Conservation (phyloP, 2,888 invertebrate genomes). For the Gryllus longicercus region DNA sequence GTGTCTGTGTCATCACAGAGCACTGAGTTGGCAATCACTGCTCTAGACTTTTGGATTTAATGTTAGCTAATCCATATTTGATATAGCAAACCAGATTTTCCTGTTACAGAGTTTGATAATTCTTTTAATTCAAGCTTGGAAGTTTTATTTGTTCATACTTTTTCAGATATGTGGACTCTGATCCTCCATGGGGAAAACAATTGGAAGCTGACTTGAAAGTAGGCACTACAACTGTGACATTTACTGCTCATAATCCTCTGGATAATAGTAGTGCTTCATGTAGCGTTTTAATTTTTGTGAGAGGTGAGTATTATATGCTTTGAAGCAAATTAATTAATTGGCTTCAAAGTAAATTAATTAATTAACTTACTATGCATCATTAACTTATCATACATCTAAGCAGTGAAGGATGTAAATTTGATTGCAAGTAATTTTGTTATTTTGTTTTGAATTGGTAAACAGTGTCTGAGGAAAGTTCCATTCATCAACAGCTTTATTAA, state of each 20-base stretch:
- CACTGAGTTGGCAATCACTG: no score
- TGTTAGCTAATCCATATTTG: no score
- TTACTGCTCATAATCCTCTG: constrained; percentile 57
- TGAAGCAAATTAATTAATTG: background rate
- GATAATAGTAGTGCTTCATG: constrained; percentile 57
- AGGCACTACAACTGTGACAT: constrained; percentile 58
- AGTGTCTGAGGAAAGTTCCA: no score
- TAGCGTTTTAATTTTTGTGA: constrained; percentile 57
- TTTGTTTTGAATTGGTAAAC: no score
- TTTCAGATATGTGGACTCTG: constrained; percentile 56
- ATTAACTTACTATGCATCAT: background rate
- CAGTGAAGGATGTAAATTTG: no score
- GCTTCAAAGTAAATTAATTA: background rate
- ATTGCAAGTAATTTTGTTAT: no score
- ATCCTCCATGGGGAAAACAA: constrained; percentile 60
- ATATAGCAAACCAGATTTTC: no score
- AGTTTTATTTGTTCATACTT: background rate
- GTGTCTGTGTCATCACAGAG: no score
- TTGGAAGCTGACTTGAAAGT: constrained; percentile 57
- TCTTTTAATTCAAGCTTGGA: no score
- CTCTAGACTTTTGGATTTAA: no score
- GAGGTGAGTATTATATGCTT: constrained; percentile 44
- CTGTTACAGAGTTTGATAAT: no score
- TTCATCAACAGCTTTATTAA: no score
- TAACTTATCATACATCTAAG: background rate